Evolutionary conservation across 2,888 invertebrate species (phyloP).

Genomic region (Lottia scabra): DNA sequence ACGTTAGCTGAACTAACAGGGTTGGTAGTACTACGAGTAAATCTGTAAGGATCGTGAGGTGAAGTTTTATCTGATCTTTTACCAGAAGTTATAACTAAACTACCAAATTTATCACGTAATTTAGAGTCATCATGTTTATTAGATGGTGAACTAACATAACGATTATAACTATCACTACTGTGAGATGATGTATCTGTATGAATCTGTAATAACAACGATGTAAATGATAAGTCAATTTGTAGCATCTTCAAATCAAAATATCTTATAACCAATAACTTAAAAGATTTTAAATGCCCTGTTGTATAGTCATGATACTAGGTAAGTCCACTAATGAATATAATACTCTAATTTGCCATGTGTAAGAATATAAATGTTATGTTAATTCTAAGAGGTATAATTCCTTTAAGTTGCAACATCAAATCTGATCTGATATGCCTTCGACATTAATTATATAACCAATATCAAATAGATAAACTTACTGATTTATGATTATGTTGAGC

Average conservation of each 20-base stretch:
- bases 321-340: too few species aligned
- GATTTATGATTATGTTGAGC: background rate
- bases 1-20: constrained; percentile 55
- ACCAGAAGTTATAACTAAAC: constrained; percentile 69
- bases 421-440: too few species aligned
- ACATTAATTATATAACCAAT: too few species aligned
- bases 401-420: too few species aligned
- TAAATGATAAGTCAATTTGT: too few species aligned
- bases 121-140: constrained; percentile 68
- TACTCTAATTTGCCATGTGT: too few species aligned
- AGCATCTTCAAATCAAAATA: too few species aligned
- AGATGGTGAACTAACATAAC: constrained; percentile 62
- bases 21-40: constrained; percentile 76
- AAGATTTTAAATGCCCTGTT: too few species aligned
- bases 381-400: too few species aligned
- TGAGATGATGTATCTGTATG: constrained; percentile 85
- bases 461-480: background rate
- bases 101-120: constrained; percentile 64
- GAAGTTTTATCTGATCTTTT: constrained; percentile 46
- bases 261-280: too few species aligned
- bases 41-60: constrained; percentile 76
- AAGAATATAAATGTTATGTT: too few species aligned
- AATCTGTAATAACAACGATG: constrained; percentile 70
- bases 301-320: too few species aligned
- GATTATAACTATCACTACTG: constrained; percentile 69